These are phyloP conservation scores for Platysteira castanea DNA, from an alignment of 2,113 vertebrate species.

Conservation along the genomic window DNA sequence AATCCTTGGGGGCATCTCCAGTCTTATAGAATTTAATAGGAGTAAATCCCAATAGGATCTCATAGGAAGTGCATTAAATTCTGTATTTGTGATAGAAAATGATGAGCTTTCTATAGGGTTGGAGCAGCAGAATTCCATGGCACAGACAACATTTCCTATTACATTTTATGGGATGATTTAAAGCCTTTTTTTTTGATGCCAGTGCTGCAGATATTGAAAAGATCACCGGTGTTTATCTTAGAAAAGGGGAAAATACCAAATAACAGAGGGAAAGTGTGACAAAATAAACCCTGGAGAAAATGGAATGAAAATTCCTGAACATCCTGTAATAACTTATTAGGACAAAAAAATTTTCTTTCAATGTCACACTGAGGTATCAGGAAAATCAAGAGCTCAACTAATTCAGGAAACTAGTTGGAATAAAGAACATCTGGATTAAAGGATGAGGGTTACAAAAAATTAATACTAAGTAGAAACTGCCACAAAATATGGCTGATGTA, in stretches of 20 bases:
- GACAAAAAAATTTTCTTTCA: background rate
- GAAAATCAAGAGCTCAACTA: background rate
- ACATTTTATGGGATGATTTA: background rate
- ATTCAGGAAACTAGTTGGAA: background rate
- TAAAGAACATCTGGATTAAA: background rate
- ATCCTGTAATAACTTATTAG: background rate
- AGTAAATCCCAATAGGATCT: background rate
- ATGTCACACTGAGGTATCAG: background rate
- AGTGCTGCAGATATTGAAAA: background rate
- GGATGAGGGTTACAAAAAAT: background rate
- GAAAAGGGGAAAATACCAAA: background rate
- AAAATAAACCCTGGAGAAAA: background rate
- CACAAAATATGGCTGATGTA: accelerated
- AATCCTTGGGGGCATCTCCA: slow-evolving; percentile 6
- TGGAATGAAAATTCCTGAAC: background rate
- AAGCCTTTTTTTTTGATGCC: background rate
- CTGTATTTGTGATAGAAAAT: background rate
- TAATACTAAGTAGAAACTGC: background rate
- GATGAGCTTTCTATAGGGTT: background rate
- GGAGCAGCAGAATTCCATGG: background rate
- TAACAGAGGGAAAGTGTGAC: background rate
- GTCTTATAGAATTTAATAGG: background rate
- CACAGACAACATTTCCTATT: background rate
- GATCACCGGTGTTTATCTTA: background rate
- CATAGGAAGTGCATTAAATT: background rate